Base-by-base conservation (phyloP, 30 jellyfish, hydroid and myxozoan species). In the Nemopilema nomurai region DNA sequence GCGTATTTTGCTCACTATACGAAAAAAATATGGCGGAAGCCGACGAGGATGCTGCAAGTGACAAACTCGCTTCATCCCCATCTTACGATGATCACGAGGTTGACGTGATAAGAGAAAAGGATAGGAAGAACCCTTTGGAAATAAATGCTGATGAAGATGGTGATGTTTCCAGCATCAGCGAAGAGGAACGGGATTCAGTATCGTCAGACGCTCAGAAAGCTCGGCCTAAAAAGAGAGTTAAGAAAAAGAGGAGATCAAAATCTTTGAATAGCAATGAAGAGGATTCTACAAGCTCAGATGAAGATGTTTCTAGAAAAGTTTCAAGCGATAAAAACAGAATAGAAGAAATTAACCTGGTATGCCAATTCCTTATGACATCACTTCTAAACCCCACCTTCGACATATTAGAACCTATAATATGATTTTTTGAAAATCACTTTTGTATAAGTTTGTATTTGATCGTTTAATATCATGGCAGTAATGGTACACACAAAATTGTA, bases 161-260 rank as follows among this genome's bases (percentile, higher is more conserved):
- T 52, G 95, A 86, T 67, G 89, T 76, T 20, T 76, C 95, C 1
- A 89, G 76, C 65, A 86, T 76, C 28, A 86, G 95, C 53, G 95
- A 86, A 62, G 95, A 86, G 62, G 89, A 86, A 17, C 50, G 92
- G 30, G 75, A 69, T 27, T 84, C 92, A 32, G 78, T 57, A 4
- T 67, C 92, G 1, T 51, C 82, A 49, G 84, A 75, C 33, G 74
- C 69, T 31, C 68, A 31, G 25, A 75, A 32, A 33, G 27, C 65
- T 8, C 95, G 95, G 89, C 89, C 95, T 50, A 86, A 86, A 33
- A 76, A 70, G 74, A 86, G 76, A 67, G 89, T 86, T 50, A 86
- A 86, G 70, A 76, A 77, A 85, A 86, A 86, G 51, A 74, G 95
- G 51, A 86, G 89, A 76, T 86, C 95, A 20, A 76, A 70, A 23